Base-by-base conservation (phyloP, 2,797 vertebrate species). In the Danio aesculapii region DNA sequence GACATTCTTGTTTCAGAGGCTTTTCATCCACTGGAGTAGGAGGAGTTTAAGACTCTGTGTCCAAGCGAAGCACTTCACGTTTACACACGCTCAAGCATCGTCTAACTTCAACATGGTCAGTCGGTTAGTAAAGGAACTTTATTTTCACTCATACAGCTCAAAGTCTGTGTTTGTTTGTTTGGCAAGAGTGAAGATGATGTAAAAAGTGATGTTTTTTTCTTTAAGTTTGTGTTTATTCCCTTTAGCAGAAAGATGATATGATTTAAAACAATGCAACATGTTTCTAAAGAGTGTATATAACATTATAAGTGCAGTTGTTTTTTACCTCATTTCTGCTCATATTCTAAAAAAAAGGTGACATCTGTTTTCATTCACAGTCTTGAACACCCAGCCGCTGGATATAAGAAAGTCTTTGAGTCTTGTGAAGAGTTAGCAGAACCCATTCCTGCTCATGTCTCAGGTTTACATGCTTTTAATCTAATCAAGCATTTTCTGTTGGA, bases 351-450 rank as follows among this genome's bases (percentile, higher is more conserved):
- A 30, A 30, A 30, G 30, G 30, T 30, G 30, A 63, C 66, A 70
- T 83, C 68, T 83, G 69, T 79, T 81, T 85, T 84, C 8, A 9
- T 92, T 92, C 92, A 99, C 30, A 30, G 97, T 79, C 90, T 97
- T 2, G 97, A 99, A 83, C 97, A 98, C 85, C 97, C 97, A 0
- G 96, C 97, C 16, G 94, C 88, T 30, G 96, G 97, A 68, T 99
- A 99, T 91, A 97, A 88, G 92, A 98, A 96, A 89, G 92, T 98
- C 73, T 98, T 97, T 88, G 97, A 98, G 91, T 95, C 97, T 0
- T 97, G 95, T 86, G 96, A 99, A 83, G 97, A 99, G 84, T 88
- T 98, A 78, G 93, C 94, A 2, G 95, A 97, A 6, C 96, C 97
- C 0, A 89, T 97, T 85, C 90, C 95, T 17, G 92, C 97, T 58